Evolutionary conservation across 2,113 vertebrate species (phyloP), one percentile per base, ranked within the genome.

Genomic region (Vicugna pacos): DNA sequence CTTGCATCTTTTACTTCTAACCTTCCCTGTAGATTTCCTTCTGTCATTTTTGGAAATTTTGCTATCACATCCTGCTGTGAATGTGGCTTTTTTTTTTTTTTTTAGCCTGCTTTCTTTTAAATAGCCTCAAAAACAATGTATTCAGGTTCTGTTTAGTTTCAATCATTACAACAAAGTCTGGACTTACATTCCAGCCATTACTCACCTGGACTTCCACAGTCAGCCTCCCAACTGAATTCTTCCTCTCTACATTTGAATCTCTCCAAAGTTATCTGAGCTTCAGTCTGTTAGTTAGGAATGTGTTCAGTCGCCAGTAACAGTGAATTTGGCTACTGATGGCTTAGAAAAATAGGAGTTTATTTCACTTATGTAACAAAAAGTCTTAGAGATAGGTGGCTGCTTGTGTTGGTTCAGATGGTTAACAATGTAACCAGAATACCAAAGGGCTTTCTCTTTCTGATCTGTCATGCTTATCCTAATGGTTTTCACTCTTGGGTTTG

Each of bases 51-150:
- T 64, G 48, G 72, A 88, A 94, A 88, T 65, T 80, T 52, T 3
- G 42, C 8, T 9, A 24, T 76, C 35, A 19, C 3, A 24, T 88
- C 2, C 32, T 20, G 42, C 9, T 30, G 12, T 30, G 70, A 13
- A 65, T 42, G 10, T 30, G 13, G 73, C 32, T 6, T 67, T 30
- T 70, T 17, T 60, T 15, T 38, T 12, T 52, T 60, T 67, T 16
- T 72, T n/a, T 16, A 4, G 17, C 9, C 28, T 91, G 52, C 88
- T 93, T n/a, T 64, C 60, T 88, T 93, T 93, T 72, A 56, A 88
- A 48, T 35, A 32, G 9, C 30, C 56, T 91, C 48, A 72, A 60
- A 91, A 60, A 35, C 30, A 60, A 22, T 11, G 20, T 46, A 46
- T 94, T 79, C 42, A 35, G n/a, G 26, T 38, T 92, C 70, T 92